Evolutionary conservation across 2,113 vertebrate genomes (phyloP), one percentile per base, ranked within the genome.

Genomic region (Grammomys dolichurus): DNA sequence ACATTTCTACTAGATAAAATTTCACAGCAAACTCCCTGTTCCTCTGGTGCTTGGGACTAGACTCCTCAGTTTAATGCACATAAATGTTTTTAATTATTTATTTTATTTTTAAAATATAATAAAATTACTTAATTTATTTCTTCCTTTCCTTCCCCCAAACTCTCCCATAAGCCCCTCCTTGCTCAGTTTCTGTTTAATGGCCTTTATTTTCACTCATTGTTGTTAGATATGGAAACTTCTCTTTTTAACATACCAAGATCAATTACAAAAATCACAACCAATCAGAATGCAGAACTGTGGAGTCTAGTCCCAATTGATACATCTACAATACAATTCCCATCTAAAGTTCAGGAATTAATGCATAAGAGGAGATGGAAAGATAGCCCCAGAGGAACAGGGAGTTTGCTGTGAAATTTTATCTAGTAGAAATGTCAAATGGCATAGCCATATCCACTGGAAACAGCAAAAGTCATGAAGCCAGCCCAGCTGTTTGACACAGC

Each of bases 1-100:
- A n/a, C n/a, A n/a, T n/a, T n/a, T n/a, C n/a, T n/a, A n/a, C n/a
- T n/a, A n/a, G n/a, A n/a, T n/a, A n/a, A n/a, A n/a, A n/a, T n/a
- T n/a, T n/a, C n/a, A n/a, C n/a, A n/a, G n/a, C n/a, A n/a, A n/a
- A n/a, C n/a, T n/a, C n/a, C n/a, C n/a, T n/a, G n/a, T n/a, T n/a
- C n/a, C n/a, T n/a, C n/a, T n/a, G n/a, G n/a, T n/a, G n/a, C n/a
- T n/a, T n/a, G n/a, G n/a, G n/a, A n/a, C n/a, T n/a, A n/a, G n/a
- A n/a, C 0, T 0, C 31, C 54, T 93, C n/a, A 31, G 58, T 46
- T 82, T 48, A 51, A 28, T 80, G 31, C 33, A 81, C 48, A 56
- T 86, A 46, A 94, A 95, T 72, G 76, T 43, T 81, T 91, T 54
- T 20, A 51, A 51, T 26, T 78, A 51, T 78, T 77, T 51, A 51